phyloP scores from a whole-genome alignment of 2,797 vertebrate species.

The Podarcis siculus region DNA sequence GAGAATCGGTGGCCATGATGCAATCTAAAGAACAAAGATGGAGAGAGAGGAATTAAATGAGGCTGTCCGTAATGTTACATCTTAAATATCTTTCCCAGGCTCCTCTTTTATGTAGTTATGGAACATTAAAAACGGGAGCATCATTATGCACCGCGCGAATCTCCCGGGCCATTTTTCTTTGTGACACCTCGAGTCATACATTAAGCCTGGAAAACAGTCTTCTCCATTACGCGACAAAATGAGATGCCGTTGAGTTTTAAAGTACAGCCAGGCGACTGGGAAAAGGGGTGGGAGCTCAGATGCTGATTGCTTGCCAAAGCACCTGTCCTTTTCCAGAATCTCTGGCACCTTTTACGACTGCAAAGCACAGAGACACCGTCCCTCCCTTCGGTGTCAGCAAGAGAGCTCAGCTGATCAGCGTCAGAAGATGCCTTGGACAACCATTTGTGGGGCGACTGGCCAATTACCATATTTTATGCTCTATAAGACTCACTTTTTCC shows the following conservation, averaged over 20 bases:
- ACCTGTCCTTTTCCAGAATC: slow-evolving; percentile 27
- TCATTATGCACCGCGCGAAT: slow-evolving; percentile 40
- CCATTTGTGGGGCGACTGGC: not conserved
- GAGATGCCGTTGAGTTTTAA: slow-evolving; percentile 39
- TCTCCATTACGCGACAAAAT: slow-evolving; percentile 35
- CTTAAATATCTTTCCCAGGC: slow-evolving; percentile 38
- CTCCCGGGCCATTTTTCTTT: slow-evolving; percentile 54
- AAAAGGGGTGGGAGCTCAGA: slow-evolving; percentile 22
- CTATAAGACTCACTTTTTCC: no score
- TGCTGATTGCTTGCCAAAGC: slow-evolving; percentile 1
- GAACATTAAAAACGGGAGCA: slow-evolving; percentile 51
- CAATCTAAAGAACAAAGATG: slow-evolving; percentile 38
- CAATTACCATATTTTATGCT: no score
- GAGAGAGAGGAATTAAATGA: slow-evolving; percentile 61
- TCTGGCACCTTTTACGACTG: fast-evolving
- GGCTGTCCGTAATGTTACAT: slow-evolving; percentile 47
- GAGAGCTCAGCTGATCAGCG: no score
- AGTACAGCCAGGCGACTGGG: slow-evolving; percentile 10
- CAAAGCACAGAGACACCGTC: not conserved
- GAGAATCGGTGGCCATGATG: slow-evolving; percentile 45
- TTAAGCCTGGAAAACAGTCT: slow-evolving; percentile 45
- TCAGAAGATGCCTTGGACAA: not conserved
- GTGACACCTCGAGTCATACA: slow-evolving; percentile 54
- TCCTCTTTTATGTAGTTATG: slow-evolving; percentile 18
- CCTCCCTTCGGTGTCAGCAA: no score